Base-by-base conservation (phyloP, 2,113 vertebrate species). In the Trogon melanurus region DNA sequence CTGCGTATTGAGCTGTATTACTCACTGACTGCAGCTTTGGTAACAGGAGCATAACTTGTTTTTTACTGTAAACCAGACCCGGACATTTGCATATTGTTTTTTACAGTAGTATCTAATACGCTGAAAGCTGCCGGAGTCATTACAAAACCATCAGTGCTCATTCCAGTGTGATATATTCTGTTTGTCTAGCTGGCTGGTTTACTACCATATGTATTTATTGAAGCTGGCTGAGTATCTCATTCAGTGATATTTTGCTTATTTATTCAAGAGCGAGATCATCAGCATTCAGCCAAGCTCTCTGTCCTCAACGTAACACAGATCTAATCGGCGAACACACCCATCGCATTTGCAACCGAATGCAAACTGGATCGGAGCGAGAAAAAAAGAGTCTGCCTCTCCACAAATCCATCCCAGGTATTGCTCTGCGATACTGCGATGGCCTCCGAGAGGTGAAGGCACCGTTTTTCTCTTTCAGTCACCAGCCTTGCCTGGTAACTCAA, bases 201-300 rank as follows among this genome's bases (percentile, higher is more conserved):
- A 85, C 83, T 91, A 84, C 85, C 88, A 61, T 92, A 92, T 85
- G 85, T 94, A 87, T 91, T 96, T 96, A 84, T 89, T 88, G 95
- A 95, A 91, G 76, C 90, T 92, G 88, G 70, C 95, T 92, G 88
- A 87, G 87, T 41, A 82, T 89, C 90, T 92, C 69, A 41, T 36
- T 93, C 70, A 26, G 25, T 72, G 83, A 80, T 87, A 67, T 81
- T 93, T 94, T 92, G 73, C 88, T 93, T 95, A 79, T 95, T 95
- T 96, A 85, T 91, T 96, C 91, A 87, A 85, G 87, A 94, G 57
- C 0, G 9, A 89, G 62, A 92, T 95, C 86, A 89, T 96, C 72
- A 78, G 75, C 86, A 95, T 95, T 93, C 93, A 96, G 88, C 88
- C 65, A 72, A 76, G 91, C 85, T 89, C 81, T 73, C 79, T 30